Evolutionary conservation across 2,888 invertebrate species (phyloP).

Genomic region (Fabriciana adippe): DNA sequence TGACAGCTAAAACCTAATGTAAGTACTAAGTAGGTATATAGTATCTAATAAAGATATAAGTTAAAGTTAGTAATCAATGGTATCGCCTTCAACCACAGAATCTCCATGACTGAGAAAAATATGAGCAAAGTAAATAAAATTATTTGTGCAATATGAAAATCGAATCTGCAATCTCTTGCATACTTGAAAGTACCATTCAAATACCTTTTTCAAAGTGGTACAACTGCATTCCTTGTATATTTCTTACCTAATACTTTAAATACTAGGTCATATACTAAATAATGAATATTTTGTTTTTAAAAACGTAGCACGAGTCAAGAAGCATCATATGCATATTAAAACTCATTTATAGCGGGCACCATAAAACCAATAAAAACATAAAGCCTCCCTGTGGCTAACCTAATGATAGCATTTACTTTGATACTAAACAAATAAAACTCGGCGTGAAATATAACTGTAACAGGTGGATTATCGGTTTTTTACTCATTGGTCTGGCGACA

Average conservation of each 20-base stretch:
- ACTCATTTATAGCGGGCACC: slow-evolving; percentile 49
- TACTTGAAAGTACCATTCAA: too few species aligned
- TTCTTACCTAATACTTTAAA: too few species aligned
- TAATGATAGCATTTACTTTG: slow-evolving; percentile 69
- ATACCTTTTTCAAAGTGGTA: too few species aligned
- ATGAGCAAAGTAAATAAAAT: too few species aligned
- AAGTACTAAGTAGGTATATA: too few species aligned
- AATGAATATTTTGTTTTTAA: not conserved
- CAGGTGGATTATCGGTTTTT: slow-evolving; percentile 67
- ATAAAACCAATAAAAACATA: slow-evolving; percentile 75
- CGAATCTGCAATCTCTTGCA: too few species aligned
- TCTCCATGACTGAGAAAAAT: too few species aligned
- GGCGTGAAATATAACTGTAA: slow-evolving; percentile 49
- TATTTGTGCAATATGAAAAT: too few species aligned
- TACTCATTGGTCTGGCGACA: slow-evolving; percentile 47
- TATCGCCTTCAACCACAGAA: too few species aligned
- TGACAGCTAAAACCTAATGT: too few species aligned
- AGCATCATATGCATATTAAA: slow-evolving; percentile 18
- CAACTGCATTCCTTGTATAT: not conserved
- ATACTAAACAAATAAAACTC: slow-evolving; percentile 73
- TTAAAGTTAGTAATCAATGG: too few species aligned
- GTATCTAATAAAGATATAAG: too few species aligned
- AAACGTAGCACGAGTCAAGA: slow-evolving; percentile 11
- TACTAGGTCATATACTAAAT: not conserved
- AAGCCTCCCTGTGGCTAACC: slow-evolving; percentile 76